phyloP scores from a whole-genome alignment of 2,888 invertebrate species.

The Mellilla xanthometata region DNA sequence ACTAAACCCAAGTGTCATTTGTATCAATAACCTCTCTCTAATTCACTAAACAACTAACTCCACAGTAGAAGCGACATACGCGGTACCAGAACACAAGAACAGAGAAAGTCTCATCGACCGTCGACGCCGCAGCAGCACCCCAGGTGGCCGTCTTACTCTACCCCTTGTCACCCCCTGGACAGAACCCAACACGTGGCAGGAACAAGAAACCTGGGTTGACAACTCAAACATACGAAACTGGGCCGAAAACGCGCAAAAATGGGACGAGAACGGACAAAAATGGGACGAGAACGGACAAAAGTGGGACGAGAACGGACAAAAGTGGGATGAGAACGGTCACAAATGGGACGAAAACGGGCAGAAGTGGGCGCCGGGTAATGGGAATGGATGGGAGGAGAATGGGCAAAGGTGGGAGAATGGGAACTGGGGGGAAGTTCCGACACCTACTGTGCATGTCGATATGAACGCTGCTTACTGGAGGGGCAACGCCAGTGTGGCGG shows the following conservation, averaged over 20 bases:
- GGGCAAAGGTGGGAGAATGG: conserved; percentile 59
- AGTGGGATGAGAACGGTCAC: conserved; percentile 46
- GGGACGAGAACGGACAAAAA: conserved; percentile 51
- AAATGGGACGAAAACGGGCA: conserved; percentile 45
- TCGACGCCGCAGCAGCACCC: conserved; percentile 66
- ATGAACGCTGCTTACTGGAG: conserved; percentile 71
- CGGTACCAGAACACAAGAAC: conserved; percentile 68
- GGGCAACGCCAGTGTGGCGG: conserved; percentile 70
- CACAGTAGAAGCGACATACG: conserved; percentile 70
- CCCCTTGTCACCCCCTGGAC: conserved; percentile 53
- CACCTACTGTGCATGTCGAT: conserved; percentile 72
- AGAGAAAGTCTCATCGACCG: conserved; percentile 67
- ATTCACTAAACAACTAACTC: background rate
- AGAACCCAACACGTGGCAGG: conserved; percentile 49
- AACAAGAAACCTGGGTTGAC: conserved; percentile 65
- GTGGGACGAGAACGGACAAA: conserved; percentile 52
- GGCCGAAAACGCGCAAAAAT: conserved; percentile 63
- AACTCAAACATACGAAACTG: conserved; percentile 62
- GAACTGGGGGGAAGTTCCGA: conserved; percentile 69
- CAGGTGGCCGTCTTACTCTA: conserved; percentile 62
- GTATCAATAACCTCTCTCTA: background rate
- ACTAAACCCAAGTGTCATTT: background rate
- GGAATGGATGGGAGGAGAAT: conserved; percentile 56
- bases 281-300: conserved; percentile 50
- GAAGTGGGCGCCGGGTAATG: conserved; percentile 49